Conservation (phyloP, 1,140 invertebrate genomes). For the Archegozetes longisetosus region DNA sequence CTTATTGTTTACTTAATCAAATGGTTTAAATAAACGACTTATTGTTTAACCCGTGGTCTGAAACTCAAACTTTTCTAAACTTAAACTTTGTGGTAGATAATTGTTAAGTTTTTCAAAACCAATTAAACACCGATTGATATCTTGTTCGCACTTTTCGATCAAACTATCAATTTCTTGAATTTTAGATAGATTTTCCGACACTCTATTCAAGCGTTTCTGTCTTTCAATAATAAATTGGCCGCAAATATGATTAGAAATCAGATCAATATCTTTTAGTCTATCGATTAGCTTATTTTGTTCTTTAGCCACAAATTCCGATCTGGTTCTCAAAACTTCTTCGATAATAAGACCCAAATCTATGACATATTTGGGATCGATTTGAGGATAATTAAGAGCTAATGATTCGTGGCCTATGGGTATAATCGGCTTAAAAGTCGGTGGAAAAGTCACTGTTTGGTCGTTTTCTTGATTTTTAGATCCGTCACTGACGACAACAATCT, state of each 20-base stretch:
- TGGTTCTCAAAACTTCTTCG: conserved; percentile 1
- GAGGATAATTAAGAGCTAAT: background rate
- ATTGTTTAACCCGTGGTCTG: background rate
- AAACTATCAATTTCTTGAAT: conserved; percentile 7
- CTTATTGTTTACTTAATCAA: too few relatives aligned
- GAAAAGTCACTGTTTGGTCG: background rate
- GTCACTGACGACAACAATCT: background rate
- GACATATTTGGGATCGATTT: conserved; percentile 2
- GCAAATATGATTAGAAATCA: background rate
- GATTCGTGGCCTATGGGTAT: conserved; percentile 13
- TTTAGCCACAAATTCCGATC: conserved; percentile 2
- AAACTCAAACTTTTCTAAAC: conserved; percentile 8
- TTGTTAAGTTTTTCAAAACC: conserved; percentile 10
- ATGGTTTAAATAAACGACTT: too few relatives aligned
- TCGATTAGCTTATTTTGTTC: conserved; percentile 4
- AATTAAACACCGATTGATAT: conserved; percentile 3
- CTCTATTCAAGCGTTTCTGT: conserved; percentile 11
- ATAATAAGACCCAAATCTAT: conserved; percentile 7
- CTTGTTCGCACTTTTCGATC: conserved; percentile 8
- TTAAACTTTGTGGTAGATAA: conserved; percentile 2
- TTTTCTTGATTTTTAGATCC: background rate
- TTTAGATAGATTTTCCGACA: conserved; percentile 11
- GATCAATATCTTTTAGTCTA: conserved; percentile 8
- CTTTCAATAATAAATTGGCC: conserved; percentile 1
- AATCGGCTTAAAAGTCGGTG: conserved; percentile 2